These are phyloP conservation scores for Sitobion miscanthi DNA, from an alignment of 1,140 invertebrate species.

Conservation along the genomic window DNA sequence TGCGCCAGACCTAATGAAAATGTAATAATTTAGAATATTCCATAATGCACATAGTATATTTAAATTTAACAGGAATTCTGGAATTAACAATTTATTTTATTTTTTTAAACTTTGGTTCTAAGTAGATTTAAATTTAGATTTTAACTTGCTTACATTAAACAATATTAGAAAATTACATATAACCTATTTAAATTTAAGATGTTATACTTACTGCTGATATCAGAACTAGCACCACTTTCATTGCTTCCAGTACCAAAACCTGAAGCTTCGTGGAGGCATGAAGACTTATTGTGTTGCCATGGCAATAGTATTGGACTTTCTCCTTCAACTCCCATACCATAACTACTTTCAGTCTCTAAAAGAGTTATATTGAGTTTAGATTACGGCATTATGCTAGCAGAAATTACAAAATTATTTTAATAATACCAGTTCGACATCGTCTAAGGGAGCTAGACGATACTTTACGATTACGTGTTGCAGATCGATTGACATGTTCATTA, in stretches of 20 bases:
- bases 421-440: conserved; percentile 60
- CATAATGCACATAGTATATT: neutral
- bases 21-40: conserved; percentile 14
- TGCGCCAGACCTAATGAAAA: conserved; percentile 59
- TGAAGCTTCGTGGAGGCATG: conserved; percentile 57
- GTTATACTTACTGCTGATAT: conserved; percentile 59
- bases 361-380: neutral
- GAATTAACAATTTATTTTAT: neutral
- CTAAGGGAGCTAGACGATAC: conserved; percentile 60
- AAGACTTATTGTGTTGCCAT: conserved; percentile 59
- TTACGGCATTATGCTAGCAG: neutral
- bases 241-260: conserved; percentile 59
- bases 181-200: neutral
- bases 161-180: neutral
- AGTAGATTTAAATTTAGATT: no score
- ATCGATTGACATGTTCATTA: conserved; percentile 42
- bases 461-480: conserved; percentile 58
- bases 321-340: conserved; percentile 59
- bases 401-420: neutral
- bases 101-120: neutral
- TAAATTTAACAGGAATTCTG: neutral
- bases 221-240: conserved; percentile 58
- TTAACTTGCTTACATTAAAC: neutral
- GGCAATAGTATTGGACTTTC: conserved; percentile 60
- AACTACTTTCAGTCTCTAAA: conserved; percentile 62